Conservation (phyloP, 1,140 invertebrate genomes). For the Pogonomyrmex californicus region DNA sequence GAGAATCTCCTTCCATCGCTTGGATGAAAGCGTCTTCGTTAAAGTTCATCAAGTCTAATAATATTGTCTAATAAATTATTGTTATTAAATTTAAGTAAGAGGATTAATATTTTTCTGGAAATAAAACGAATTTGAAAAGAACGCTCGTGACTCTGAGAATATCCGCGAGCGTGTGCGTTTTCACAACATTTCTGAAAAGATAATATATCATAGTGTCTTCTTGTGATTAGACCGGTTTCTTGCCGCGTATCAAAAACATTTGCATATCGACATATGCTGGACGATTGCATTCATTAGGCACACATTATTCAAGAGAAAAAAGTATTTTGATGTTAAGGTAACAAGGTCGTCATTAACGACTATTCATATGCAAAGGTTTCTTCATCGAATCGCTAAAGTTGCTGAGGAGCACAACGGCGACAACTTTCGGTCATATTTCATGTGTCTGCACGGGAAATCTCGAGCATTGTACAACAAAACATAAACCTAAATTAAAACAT, state of each 20-base stretch:
- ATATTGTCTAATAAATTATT: background rate
- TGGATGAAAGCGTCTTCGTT: background rate
- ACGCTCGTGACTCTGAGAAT: background rate
- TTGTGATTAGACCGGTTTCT: conserved; percentile 38
- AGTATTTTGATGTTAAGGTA: conserved; percentile 24
- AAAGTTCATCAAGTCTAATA: background rate
- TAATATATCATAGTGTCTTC: background rate
- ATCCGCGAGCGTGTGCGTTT: background rate
- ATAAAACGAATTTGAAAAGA: background rate
- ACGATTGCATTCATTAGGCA: background rate
- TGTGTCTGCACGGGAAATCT: background rate
- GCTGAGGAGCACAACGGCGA: background rate
- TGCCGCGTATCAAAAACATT: background rate
- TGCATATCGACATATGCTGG: background rate
- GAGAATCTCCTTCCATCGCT: background rate
- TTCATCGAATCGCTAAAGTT: background rate
- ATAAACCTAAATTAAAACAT: background rate
- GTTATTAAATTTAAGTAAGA: background rate
- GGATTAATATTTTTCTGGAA: background rate
- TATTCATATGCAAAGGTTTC: background rate
- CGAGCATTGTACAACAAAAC: background rate
- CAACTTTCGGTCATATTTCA: background rate
- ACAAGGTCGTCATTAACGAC: background rate
- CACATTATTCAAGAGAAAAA: conserved; percentile 24
- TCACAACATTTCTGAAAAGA: background rate